These are phyloP conservation scores for Apamea anceps DNA, from an alignment of 2,888 invertebrate genomes.

Conservation along the genomic window DNA sequence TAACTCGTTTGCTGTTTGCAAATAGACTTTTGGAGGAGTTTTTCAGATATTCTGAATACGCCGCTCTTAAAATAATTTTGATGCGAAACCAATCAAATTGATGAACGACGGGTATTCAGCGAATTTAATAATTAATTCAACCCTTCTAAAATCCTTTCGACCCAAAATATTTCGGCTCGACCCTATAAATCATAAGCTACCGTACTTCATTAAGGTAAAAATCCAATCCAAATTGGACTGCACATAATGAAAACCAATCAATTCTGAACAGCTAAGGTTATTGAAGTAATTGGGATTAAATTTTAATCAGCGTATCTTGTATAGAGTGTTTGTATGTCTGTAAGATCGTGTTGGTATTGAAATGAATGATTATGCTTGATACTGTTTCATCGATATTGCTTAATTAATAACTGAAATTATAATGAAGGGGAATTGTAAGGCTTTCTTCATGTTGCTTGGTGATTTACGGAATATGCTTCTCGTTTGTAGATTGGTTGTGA, in stretches of 20 bases:
- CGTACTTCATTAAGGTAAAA: conserved; percentile 65
- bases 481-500: neutral
- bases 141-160: conserved; percentile 52
- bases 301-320: conserved; percentile 65
- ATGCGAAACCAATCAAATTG: conserved; percentile 40
- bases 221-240: conserved; percentile 59
- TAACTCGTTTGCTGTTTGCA: conserved; percentile 8
- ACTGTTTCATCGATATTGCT: conserved; percentile 29
- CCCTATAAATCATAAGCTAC: conserved; percentile 58
- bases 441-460: conserved; percentile 9
- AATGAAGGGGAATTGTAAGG: conserved; percentile 7
- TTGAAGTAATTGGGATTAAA: conserved; percentile 65
- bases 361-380: conserved; percentile 56
- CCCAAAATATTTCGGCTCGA: conserved; percentile 49
- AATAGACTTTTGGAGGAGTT: conserved; percentile 7
- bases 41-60: conserved; percentile 19
- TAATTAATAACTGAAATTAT: conserved; percentile 53
- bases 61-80: conserved; percentile 31
- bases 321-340: conserved; percentile 22
- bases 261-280: conserved; percentile 56
- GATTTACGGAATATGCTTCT: neutral
- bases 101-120: conserved; percentile 42
- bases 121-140: conserved; percentile 47
- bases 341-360: conserved; percentile 41
- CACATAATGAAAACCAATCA: conserved; percentile 65